phyloP scores from a whole-genome alignment of 2,888 invertebrate genomes.

The Cantharis rustica region DNA sequence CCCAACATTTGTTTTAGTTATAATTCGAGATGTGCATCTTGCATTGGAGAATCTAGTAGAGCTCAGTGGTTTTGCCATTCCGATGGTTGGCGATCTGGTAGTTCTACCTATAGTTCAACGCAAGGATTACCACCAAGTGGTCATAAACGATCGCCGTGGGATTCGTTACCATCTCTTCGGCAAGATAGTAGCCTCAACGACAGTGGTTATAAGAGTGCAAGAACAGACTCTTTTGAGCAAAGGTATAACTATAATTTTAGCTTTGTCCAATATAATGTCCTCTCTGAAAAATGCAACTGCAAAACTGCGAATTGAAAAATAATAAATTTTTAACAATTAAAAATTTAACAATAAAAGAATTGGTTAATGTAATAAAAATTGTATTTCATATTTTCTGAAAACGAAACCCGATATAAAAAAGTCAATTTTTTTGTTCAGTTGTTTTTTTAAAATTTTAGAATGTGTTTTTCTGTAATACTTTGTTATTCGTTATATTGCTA shows the following conservation, averaged over 20 bases:
- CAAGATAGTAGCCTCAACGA: slow-evolving; percentile 87
- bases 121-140: slow-evolving; percentile 55
- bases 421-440: too few species aligned
- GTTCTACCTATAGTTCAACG: slow-evolving; percentile 70
- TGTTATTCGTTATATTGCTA: too few species aligned
- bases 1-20: slow-evolving; percentile 41
- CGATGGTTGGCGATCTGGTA: slow-evolving; percentile 83
- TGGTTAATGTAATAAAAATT: too few species aligned
- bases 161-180: slow-evolving; percentile 81
- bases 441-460: too few species aligned
- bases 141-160: slow-evolving; percentile 85
- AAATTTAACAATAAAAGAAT: too few species aligned
- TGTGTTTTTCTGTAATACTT: too few species aligned
- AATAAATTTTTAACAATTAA: too few species aligned
- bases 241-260: slow-evolving; percentile 60
- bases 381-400: too few species aligned
- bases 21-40: slow-evolving; percentile 77
- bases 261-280: too few species aligned
- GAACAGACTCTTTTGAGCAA: slow-evolving; percentile 86
- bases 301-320: too few species aligned
- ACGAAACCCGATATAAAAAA: too few species aligned
- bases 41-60: slow-evolving; percentile 87
- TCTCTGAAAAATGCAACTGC: too few species aligned
- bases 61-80: slow-evolving; percentile 91
- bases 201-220: slow-evolving; percentile 84